Conservation (phyloP, 1,140 invertebrate species). For the Radopholus similis region DNA sequence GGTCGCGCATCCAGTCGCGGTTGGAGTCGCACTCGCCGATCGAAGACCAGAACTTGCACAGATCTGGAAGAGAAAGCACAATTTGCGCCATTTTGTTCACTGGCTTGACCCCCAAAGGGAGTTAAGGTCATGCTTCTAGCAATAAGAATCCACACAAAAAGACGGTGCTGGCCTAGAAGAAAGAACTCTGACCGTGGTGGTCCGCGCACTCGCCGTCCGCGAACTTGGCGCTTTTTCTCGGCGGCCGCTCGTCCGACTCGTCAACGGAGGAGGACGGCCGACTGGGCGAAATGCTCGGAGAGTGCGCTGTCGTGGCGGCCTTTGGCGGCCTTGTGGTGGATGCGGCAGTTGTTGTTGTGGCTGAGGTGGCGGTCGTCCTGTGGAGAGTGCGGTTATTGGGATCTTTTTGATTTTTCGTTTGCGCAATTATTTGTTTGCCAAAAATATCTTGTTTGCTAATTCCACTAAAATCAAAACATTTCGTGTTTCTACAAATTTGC, state of each 20-base stretch:
- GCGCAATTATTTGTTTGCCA: no score
- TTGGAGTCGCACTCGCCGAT: slow-evolving; percentile 56
- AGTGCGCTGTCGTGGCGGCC: no score
- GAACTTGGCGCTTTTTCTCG: neutral
- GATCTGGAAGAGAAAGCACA: slow-evolving; percentile 27
- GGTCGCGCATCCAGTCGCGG: slow-evolving; percentile 54
- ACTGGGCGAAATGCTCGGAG: neutral
- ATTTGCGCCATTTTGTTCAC: neutral
- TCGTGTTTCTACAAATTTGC: no score
- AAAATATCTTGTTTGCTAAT: no score
- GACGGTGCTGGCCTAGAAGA: neutral
- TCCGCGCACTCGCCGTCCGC: neutral
- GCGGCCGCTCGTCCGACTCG: neutral
- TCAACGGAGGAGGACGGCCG: neutral
- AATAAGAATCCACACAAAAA: neutral
- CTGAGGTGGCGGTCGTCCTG: neutral
- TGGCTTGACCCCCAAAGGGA: neutral
- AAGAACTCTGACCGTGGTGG: neutral
- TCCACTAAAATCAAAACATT: no score
- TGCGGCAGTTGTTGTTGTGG: neutral
- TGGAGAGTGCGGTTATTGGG: neutral
- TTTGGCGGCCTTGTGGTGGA: no score
- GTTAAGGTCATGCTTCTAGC: no score
- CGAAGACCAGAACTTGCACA: slow-evolving; percentile 59
- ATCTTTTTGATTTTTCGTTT: neutral